Evolutionary conservation across 2,113 vertebrate species (phyloP), one percentile per base, ranked within the genome.

Genomic region (Pelobates fuscus): DNA sequence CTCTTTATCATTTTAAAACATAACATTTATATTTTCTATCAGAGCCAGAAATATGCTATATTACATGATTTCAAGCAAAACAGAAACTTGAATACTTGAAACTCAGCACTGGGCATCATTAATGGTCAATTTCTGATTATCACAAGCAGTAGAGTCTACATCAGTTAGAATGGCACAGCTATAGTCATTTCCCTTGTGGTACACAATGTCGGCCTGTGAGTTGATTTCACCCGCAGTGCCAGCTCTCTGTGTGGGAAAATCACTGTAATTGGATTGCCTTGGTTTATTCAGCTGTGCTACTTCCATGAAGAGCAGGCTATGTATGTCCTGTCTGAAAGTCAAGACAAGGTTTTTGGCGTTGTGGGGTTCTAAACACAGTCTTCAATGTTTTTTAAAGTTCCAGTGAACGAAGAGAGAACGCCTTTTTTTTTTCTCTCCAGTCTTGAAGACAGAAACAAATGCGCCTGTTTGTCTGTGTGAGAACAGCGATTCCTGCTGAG

Each of bases 271-370:
- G 43, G n/a, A 49, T 29, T 14, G 20, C 8, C 27, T 5, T 10
- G 49, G 71, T 73, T 73, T 74, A 23, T 57, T 58, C 49, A 74
- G 49, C 71, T 74, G 71, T 27, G 10, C 26, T 27, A 27, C 17
- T 58, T 27, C 61, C 8, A 17, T 11, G 12, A 5, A 43, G 60
- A 26, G 44, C 10, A 10, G 32, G 32, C 21, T 57, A 62, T 20
- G 18, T 2, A 11, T 15, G 2, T 20, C 57, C 30, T 26, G n/a
- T 26, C 21, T 25, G 14, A 55, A 4, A 11, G 11, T 12, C 41
- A 21, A 24, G 2, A 62, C 12, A 21, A 30, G 8, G 17, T 44
- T 52, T 29, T 29, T 27, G n/a, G 17, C 23, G 15, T 37, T 68
- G 25, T 17, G 18, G 58, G 6, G 17, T 32, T 32, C 60, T 8